Evolutionary conservation across 2,888 invertebrate genomes (phyloP), one percentile per base, ranked within the genome.

Genomic region (Brenthis daphne): DNA sequence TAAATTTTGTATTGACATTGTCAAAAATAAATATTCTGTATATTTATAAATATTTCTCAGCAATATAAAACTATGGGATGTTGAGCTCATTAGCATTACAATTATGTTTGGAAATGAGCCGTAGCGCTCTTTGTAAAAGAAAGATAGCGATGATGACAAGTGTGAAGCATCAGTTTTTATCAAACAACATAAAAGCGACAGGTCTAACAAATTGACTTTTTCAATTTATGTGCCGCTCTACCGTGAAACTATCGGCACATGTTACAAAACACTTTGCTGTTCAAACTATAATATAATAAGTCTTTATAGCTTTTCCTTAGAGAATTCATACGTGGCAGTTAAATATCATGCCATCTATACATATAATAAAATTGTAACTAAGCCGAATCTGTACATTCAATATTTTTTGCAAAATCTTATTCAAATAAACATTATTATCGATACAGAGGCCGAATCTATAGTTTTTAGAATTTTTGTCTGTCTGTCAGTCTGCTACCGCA

Each of bases 181-280:
- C 51, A 66, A 43, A 57, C 57, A 56, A 61, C 53, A 57, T 61
- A 57, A 57, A 68, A 70, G 56, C 65, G 75, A 70, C 69, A 73
- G 67, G 67, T 64, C 55, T 73, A 70, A 73, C 70, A 72, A 75
- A 75, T 75, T 72, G 72, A 67, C 63, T 72, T 73, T 73, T 72
- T 69, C 71, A 71, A 70, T 69, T 69, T 69, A 51, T 65, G 56
- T 57, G 57, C 58, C 57, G 57, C 51, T 64, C 67, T 64, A 69
- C 69, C 60, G 67, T 57, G 54, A 70, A 73, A 68, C 66, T 69
- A 72, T 73, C 69, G 56, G 64, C 57, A 69, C 61, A 63, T 57
- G 66, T 67, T 71, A 56, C 63, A 53, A 64, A 67, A 58, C 67
- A 64, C 67, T 63, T 65, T 65, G 50, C 55, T 67, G 48, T 61